A percentile compares a stretch with the other conserved stretches of the same genome.
phyloP scores from a whole-genome alignment of 2,888 invertebrate genomes.

The Diachrysia chrysitis region DNA sequence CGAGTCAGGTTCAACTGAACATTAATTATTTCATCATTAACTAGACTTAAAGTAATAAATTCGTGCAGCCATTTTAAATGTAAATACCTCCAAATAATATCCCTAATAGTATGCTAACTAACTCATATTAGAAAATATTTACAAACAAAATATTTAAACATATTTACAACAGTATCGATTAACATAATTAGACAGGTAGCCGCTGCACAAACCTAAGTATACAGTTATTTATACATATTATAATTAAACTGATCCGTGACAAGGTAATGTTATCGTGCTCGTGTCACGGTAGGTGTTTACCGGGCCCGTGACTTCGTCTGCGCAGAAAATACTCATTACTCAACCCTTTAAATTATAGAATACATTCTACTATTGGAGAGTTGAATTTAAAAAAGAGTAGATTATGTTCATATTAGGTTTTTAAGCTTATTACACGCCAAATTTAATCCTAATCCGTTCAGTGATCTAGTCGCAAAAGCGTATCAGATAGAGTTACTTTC shows the following conservation, averaged over 20 bases:
- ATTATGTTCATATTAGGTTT: too few species aligned
- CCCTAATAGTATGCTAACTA: slow-evolving; percentile 28
- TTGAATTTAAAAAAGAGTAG: too few species aligned
- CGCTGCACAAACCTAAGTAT: not conserved
- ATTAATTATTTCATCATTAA: slow-evolving; percentile 6
- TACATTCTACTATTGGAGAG: too few species aligned
- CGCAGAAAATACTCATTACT: too few species aligned
- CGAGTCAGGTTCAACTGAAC: not conserved
- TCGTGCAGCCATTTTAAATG: slow-evolving; percentile 1
- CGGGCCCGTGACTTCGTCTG: too few species aligned
- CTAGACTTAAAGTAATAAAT: slow-evolving; percentile 3
- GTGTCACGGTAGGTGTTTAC: too few species aligned
- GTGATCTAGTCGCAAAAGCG: not conserved
- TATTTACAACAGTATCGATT: slow-evolving; percentile 49
- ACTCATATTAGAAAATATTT: slow-evolving; percentile 32
- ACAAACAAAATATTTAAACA: slow-evolving; percentile 41
- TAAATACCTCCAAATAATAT: slow-evolving; percentile 21
- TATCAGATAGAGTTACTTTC: not conserved
- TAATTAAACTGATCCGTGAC: too few species aligned
- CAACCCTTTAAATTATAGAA: too few species aligned
- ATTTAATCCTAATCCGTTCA: too few species aligned
- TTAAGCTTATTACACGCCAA: too few species aligned
- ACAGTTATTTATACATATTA: not conserved
- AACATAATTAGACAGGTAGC: slow-evolving; percentile 41
- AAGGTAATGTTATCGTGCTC: too few species aligned